Base-by-base conservation (phyloP, 2,797 vertebrate species). In the Pantherophis alleghaniensis region DNA sequence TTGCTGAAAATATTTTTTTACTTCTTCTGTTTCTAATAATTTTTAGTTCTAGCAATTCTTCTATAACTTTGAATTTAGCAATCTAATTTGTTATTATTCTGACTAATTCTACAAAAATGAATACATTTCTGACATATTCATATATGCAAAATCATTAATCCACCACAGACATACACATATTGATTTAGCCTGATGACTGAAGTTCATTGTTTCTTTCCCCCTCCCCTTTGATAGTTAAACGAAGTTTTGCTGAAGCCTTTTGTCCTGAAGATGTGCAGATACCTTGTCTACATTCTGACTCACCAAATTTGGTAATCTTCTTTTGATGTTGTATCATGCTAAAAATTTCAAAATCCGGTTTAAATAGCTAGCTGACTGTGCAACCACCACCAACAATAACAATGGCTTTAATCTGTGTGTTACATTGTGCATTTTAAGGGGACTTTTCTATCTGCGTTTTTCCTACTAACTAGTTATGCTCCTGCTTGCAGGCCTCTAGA, bases 181-280 rank as follows among this genome's bases (percentile, higher is more conserved):
- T 94, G 91, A 90, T 91, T 51, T 0, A 69, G 6, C 10, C 16
- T 20, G 61, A 0, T 0, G n/a, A 47, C 51, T 92, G 14, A 93
- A 86, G 95, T 95, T 96, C 91, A 91, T 0, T 91, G 1, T 95
- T 96, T 96, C 93, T 92, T 53, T 97, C 66, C 66, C 14, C n/a
- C n/a, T 74, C n/a, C n/a, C 7, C 61, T 94, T 87, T 97, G 96
- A 66, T 96, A 98, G 98, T 91, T 92, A 10, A 87, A 92, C 94
- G 95, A 92, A 87, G 89, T 22, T 63, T 95, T 93, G 92, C 91
- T 86, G 93, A 93, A 94, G 74, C 88, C 57, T 88, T 90, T 94
- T 94, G 93, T 95, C 95, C 94, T 87, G 95, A 93, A 95, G 93
- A 93, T 93, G 14, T 89, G 88, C 93, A 91, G 92, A 94, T 91